Evolutionary conservation across 2,113 vertebrate genomes (phyloP).

Genomic region (Columba janthina): DNA sequence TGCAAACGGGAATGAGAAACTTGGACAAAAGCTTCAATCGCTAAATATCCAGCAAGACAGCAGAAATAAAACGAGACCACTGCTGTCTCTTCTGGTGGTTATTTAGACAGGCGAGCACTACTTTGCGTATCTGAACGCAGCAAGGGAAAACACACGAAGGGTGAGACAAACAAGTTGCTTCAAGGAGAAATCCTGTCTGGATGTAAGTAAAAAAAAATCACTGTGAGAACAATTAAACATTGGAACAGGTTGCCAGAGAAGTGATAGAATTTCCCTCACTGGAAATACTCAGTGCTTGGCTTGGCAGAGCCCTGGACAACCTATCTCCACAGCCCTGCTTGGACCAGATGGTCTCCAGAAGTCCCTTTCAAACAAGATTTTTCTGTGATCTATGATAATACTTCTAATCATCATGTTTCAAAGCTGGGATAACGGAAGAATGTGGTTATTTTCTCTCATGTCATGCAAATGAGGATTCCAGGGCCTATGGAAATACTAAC

Average conservation of each 20-base stretch:
- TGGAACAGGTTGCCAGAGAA: not conserved
- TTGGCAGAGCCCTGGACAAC: not conserved
- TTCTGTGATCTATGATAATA: constrained; percentile 7
- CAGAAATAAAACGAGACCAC: not conserved
- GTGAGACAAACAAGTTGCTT: not conserved
- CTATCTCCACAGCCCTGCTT: not conserved
- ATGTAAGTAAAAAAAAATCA: not conserved
- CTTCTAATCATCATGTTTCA: not conserved
- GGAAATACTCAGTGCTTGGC: not conserved
- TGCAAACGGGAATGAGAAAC: not conserved
- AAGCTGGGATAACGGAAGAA: not conserved
- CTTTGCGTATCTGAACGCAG: not conserved
- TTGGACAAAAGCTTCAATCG: not conserved
- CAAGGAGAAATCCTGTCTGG: not conserved
- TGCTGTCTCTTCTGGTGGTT: not conserved
- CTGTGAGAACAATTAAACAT: constrained; percentile 13
- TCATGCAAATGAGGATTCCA: constrained; percentile 38
- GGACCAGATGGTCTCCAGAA: constrained; percentile 41
- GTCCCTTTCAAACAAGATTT: not conserved
- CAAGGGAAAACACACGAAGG: not conserved
- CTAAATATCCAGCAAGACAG: not conserved
- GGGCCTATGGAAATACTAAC: not conserved
- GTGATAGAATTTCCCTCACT: not conserved
- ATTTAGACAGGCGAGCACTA: not conserved
- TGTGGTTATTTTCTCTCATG: constrained; percentile 13